These are phyloP conservation scores for Limnephilus marmoratus DNA, from an alignment of 2,888 invertebrate genomes.

Conservation along the genomic window DNA sequence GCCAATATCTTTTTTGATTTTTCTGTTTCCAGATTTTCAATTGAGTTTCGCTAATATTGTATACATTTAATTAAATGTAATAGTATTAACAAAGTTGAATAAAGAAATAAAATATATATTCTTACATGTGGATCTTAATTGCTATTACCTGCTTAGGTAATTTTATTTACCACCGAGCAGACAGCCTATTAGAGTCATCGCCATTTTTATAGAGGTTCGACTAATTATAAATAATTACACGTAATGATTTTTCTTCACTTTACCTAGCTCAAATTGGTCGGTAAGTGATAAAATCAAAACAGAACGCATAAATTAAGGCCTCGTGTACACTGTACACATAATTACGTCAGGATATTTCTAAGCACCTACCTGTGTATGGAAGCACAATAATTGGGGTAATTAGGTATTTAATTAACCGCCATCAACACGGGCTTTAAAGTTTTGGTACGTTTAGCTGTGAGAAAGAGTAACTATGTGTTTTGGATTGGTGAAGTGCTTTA, in stretches of 20 bases:
- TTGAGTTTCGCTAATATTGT: too few species aligned
- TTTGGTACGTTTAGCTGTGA: constrained; percentile 40
- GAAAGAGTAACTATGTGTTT: constrained; percentile 22
- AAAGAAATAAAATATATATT: too few species aligned
- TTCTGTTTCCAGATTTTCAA: too few species aligned
- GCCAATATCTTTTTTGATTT: too few species aligned
- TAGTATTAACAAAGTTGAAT: too few species aligned
- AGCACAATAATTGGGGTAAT: constrained; percentile 18
- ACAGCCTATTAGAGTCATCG: too few species aligned
- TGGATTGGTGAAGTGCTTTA: neutral
- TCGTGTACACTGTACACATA: neutral
- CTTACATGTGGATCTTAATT: too few species aligned
- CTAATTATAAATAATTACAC: neutral
- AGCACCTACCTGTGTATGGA: neutral
- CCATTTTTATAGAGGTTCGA: too few species aligned
- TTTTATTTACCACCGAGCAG: too few species aligned
- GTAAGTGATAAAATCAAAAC: neutral
- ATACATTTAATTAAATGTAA: too few species aligned
- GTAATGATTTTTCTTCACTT: neutral
- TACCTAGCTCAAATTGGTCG: neutral
- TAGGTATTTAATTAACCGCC: constrained; percentile 19
- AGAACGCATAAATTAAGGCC: neutral
- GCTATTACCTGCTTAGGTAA: too few species aligned
- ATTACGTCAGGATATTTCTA: neutral
- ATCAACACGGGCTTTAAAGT: constrained; percentile 5